Evolutionary conservation across 2,888 invertebrate species (phyloP).

Genomic region (Drosophila pullipes): DNA sequence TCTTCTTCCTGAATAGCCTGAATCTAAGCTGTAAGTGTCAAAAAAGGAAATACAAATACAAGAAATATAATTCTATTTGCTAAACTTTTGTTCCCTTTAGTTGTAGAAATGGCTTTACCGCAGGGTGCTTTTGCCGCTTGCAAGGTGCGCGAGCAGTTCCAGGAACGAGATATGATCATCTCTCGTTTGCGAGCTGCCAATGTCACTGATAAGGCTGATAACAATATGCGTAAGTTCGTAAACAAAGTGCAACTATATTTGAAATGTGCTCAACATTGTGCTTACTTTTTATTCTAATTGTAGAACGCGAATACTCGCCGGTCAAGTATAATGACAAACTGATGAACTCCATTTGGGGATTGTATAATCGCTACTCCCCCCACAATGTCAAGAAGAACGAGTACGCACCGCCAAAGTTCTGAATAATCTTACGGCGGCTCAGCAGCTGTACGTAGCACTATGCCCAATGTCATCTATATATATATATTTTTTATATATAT

Average conservation of each 20-base stretch:
- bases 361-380: constrained; percentile 94
- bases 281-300: constrained; percentile 67
- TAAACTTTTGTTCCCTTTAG: constrained; percentile 24
- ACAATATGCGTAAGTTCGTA: constrained; percentile 81
- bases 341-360: constrained; percentile 97
- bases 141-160: constrained; percentile 87
- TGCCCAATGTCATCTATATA: not conserved
- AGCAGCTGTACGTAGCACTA: constrained; percentile 41
- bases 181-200: constrained; percentile 83
- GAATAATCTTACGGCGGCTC: constrained; percentile 37
- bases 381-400: constrained; percentile 93
- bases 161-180: constrained; percentile 86
- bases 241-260: not conserved
- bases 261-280: constrained; percentile 12
- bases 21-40: constrained; percentile 50
- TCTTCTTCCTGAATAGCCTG: constrained; percentile 35
- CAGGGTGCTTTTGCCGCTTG: constrained; percentile 91
- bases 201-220: constrained; percentile 78
- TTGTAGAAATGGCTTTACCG: constrained; percentile 90
- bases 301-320: constrained; percentile 89
- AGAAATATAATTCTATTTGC: not conserved
- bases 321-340: constrained; percentile 93
- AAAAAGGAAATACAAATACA: not conserved
- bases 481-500: not conserved
- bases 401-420: constrained; percentile 56